Percentiles rank a stretch among this genome's conserved stretches.
Conservation (phyloP, 2,888 invertebrate genomes). For the Lacanobia wlatinum region DNA sequence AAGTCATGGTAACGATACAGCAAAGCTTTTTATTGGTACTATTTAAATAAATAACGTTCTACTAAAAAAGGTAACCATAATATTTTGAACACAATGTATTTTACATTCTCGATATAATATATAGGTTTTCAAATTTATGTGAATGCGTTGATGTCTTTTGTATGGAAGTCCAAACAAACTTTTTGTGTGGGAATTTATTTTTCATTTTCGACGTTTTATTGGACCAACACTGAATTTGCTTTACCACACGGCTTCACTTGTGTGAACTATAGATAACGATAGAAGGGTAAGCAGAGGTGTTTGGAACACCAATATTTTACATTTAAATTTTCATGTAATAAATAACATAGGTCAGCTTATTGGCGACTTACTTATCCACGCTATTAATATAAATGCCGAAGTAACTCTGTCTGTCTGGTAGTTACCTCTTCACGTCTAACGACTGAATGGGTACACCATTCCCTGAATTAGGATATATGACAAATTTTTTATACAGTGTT, state of each 20-base stretch:
- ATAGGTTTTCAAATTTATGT: conserved; percentile 5
- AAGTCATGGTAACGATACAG: conserved; percentile 18
- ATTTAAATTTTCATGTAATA: no score
- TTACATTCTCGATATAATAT: conserved; percentile 10
- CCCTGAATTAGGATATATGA: no score
- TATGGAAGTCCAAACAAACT: conserved; percentile 33
- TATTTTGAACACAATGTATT: background rate
- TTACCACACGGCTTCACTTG: no score
- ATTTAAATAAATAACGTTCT: conserved; percentile 26
- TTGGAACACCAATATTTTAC: background rate
- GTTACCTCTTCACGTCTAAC: no score
- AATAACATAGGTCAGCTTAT: no score
- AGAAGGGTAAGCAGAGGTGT: background rate
- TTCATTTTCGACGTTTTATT: background rate
- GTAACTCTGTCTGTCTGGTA: no score
- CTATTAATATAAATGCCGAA: no score
- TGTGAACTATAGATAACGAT: background rate
- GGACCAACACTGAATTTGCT: background rate
- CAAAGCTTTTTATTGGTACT: conserved; percentile 31
- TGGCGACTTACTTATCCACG: no score
- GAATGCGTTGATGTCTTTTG: conserved; percentile 74
- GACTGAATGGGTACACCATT: no score
- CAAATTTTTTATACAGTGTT: no score
- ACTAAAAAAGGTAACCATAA: background rate
- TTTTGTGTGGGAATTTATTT: background rate